phyloP scores from a whole-genome alignment of 2,888 invertebrate genomes.

The Panzeria rudis region DNA sequence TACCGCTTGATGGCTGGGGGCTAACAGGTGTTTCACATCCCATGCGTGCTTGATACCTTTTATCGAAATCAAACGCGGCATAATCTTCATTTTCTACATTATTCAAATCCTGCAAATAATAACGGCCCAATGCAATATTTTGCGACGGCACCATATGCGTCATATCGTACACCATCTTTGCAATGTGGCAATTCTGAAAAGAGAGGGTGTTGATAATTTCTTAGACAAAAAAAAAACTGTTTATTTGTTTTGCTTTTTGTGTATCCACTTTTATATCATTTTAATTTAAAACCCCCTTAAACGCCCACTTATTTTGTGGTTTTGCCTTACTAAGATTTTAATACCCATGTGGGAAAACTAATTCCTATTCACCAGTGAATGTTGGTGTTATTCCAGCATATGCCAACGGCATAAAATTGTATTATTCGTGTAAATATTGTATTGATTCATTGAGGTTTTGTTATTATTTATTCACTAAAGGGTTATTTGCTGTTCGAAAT shows the following conservation, averaged over 20 bases:
- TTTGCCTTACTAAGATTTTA: constrained; percentile 55
- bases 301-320: constrained; percentile 73
- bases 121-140: constrained; percentile 82
- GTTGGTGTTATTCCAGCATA: constrained; percentile 59
- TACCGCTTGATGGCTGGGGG: constrained; percentile 46
- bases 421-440: constrained; percentile 76
- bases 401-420: constrained; percentile 73
- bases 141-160: constrained; percentile 82
- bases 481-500: constrained; percentile 68
- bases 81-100: constrained; percentile 78
- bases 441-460: constrained; percentile 50
- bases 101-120: constrained; percentile 79
- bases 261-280: constrained; percentile 11
- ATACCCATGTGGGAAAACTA: constrained; percentile 45
- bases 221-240: constrained; percentile 20
- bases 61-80: constrained; percentile 79
- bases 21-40: constrained; percentile 82
- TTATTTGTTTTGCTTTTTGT: constrained; percentile 12
- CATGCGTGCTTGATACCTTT: constrained; percentile 81
- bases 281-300: constrained; percentile 36
- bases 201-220: constrained; percentile 28
- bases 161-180: constrained; percentile 83
- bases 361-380: not conserved
- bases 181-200: constrained; percentile 56
- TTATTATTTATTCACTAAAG: constrained; percentile 64